Percentiles rank a stretch among this genome's conserved stretches.
These are phyloP conservation scores for Yponomeuta malinellus DNA, from an alignment of 2,888 invertebrate genomes.

Conservation along the genomic window DNA sequence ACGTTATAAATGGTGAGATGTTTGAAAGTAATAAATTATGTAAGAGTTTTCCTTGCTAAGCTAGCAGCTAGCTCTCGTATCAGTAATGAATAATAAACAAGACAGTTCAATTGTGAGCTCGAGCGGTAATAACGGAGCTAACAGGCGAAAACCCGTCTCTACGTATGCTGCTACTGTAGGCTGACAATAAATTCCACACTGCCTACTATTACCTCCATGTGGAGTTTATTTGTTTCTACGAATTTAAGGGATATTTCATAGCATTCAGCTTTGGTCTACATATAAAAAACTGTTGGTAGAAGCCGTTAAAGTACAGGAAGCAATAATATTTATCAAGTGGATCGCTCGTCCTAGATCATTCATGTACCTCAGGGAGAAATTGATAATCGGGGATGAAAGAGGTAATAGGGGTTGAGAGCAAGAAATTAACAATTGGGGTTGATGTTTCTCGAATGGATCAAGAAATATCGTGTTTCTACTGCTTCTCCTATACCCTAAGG, in stretches of 20 bases:
- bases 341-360: too few relatives aligned
- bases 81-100: constrained; percentile 12
- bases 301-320: too few relatives aligned
- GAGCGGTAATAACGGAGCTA: neutral
- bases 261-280: too few relatives aligned
- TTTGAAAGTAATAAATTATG: constrained; percentile 9
- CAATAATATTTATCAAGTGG: too few relatives aligned
- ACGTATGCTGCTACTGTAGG: neutral
- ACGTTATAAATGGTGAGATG: neutral
- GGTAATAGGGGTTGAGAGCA: too few relatives aligned
- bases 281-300: too few relatives aligned
- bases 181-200: neutral
- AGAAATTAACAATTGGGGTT: too few relatives aligned
- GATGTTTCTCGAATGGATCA: too few relatives aligned
- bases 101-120: constrained; percentile 10
- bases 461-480: too few relatives aligned
- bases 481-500: too few relatives aligned
- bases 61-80: constrained; percentile 11
- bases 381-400: too few relatives aligned
- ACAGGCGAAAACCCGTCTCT: neutral
- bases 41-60: neutral
- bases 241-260: neutral
- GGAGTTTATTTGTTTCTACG: neutral
- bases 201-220: neutral
- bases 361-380: too few relatives aligned